Base-by-base conservation (phyloP, 2,888 invertebrate species). In the Himalopsyche kuldschensis region DNA sequence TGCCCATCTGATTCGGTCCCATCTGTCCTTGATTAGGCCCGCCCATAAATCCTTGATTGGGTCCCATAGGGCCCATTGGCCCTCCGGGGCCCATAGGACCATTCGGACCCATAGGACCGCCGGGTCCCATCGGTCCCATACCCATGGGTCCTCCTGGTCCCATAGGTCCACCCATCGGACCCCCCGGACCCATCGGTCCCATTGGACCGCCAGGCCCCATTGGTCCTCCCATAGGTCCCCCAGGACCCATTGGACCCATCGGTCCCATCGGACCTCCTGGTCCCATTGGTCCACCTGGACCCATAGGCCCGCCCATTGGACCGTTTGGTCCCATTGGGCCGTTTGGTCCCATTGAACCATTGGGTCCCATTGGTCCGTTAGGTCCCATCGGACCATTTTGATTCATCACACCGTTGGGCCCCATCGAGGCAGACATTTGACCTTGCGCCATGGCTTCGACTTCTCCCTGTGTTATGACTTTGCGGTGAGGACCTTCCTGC, bases 391-490 rank as follows among this genome's bases (percentile, higher is more conserved):
- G 82, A 24, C 81, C 81, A 35, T 78, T 79, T 55, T 48, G 32
- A 69, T 69, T 79, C 69, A 31, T 79, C 27, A 48, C n/a, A n/a
- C 55, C 55, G 11, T 46, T 69, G 3, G 82, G 82, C 3, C 83
- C 83, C 83, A 83, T 85, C 6, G 78, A 47, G 15, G 80, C 78
- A 20, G 48, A 77, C 82, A 85, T 84, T 35, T 84, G 27, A 89
- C 90, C 89, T 2, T 88, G 81, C 0, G 88, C 91, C 93, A 97
- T 93, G 8, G 93, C 93, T 87, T 94, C 94, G 87, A 97, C 95
- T 90, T 97, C 97, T 48, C 94, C 93, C 89, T 97, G 97, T 0
- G 95, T 94, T 91, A 97, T 95, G 17, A 86, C 89, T 89, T 95
- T 95, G 86, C 96, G 94, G 83, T 95, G 94, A 84, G 94, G 94